Evolutionary conservation across 2,888 invertebrate species (phyloP).

Genomic region (Ischnura elegans): DNA sequence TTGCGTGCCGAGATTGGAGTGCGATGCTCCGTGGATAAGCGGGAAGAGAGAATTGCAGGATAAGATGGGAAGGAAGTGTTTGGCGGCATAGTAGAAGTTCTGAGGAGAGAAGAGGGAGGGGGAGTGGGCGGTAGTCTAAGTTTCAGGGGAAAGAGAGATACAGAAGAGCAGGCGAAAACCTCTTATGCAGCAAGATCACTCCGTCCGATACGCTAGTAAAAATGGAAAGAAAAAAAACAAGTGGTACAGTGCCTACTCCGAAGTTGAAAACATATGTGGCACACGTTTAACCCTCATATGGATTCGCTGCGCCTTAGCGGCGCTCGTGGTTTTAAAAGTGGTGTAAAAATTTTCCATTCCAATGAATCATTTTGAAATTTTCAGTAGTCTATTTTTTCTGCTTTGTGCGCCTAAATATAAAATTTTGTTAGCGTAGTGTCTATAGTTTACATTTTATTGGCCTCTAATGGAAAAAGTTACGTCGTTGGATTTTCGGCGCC

Average conservation of each 20-base stretch:
- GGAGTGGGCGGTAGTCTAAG: neutral
- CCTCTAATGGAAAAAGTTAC: no score
- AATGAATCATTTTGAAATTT: no score
- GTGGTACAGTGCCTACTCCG: neutral
- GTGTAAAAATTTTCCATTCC: no score
- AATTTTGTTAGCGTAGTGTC: no score
- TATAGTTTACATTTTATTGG: no score
- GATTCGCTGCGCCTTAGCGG: no score
- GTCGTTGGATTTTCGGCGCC: no score
- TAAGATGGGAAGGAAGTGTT: slow-evolving; percentile 50
- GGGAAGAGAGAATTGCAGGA: slow-evolving; percentile 30
- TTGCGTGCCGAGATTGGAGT: slow-evolving; percentile 38
- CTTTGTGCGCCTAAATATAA: no score
- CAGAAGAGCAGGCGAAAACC: neutral
- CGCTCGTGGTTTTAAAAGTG: no score
- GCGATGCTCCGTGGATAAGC: slow-evolving; percentile 44
- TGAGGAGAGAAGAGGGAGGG: neutral
- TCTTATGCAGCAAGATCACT: slow-evolving; percentile 20
- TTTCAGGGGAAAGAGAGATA: neutral
- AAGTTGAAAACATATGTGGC: slow-evolving; percentile 19
- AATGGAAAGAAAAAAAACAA: neutral
- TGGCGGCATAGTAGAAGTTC: neutral
- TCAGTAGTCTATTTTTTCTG: no score
- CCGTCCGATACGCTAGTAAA: neutral
- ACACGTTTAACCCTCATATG: no score